Percentiles rank a stretch among this genome's conserved stretches.
Conservation (phyloP, 2,888 invertebrate species). For the Crocallis elinguaria region DNA sequence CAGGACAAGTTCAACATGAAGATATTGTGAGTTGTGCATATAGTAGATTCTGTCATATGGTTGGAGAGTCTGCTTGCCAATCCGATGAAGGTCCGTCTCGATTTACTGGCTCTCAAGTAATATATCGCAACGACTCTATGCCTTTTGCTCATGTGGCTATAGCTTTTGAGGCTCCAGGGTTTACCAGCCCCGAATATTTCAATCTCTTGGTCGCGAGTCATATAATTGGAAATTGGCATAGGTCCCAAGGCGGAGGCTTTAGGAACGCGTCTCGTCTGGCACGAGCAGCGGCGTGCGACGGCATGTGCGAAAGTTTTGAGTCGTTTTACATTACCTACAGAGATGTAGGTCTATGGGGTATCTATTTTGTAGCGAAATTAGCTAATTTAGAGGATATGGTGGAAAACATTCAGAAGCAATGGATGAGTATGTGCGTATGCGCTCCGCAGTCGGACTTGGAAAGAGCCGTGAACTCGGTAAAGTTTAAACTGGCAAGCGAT, state of each 20-base stretch:
- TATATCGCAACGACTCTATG: conserved; percentile 68
- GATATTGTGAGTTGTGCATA: conserved; percentile 85
- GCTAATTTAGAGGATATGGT: conserved; percentile 69
- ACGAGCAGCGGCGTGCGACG: conserved; percentile 50
- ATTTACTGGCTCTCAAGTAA: conserved; percentile 49
- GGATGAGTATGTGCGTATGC: conserved; percentile 67
- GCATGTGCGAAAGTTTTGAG: conserved; percentile 67
- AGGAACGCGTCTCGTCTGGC: conserved; percentile 58
- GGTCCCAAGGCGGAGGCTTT: conserved; percentile 54
- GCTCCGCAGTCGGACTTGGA: conserved; percentile 52
- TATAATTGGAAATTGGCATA: conserved; percentile 71
- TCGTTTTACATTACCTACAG: conserved; percentile 72
- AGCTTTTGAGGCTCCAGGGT: conserved; percentile 76
- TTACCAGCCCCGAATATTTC: conserved; percentile 57
- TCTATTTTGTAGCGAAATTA: conserved; percentile 66
- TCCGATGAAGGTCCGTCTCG: conserved; percentile 46
- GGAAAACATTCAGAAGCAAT: conserved; percentile 59
- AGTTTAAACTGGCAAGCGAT: conserved; percentile 52
- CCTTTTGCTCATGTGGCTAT: conserved; percentile 70
- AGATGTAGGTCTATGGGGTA: conserved; percentile 77
- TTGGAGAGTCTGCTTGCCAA: conserved; percentile 23
- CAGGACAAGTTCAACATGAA: conserved; percentile 88
- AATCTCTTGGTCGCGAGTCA: conserved; percentile 61
- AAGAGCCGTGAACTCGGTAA: conserved; percentile 61
- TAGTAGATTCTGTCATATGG: conserved; percentile 76